These are phyloP conservation scores for Orchesella flavescens DNA, from an alignment of 2,888 invertebrate species.

Conservation along the genomic window DNA sequence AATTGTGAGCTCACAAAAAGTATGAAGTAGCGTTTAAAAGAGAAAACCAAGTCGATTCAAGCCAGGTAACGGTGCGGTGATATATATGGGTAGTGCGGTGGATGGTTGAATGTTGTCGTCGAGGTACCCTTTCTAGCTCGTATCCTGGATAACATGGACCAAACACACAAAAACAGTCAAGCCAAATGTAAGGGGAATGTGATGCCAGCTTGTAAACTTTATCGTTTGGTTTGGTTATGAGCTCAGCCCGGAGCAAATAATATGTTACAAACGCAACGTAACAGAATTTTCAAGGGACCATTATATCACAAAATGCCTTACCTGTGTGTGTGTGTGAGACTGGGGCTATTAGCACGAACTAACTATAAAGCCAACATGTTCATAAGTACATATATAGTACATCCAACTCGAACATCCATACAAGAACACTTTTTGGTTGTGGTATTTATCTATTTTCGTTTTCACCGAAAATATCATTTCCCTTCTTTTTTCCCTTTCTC, in stretches of 20 bases:
- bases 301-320: slow-evolving; percentile 1
- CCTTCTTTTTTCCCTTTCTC: background rate
- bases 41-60: background rate
- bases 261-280: slow-evolving; percentile 22
- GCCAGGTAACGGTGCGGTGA: background rate
- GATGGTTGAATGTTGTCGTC: background rate
- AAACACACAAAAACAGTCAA: background rate
- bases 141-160: too few relatives aligned
- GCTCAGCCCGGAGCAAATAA: slow-evolving; percentile 20
- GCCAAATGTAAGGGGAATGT: background rate
- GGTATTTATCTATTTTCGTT: background rate
- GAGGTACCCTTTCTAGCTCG: background rate
- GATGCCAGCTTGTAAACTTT: slow-evolving; percentile 29
- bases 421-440: background rate
- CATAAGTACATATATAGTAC: slow-evolving; percentile 12
- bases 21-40: background rate
- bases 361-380: background rate
- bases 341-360: background rate
- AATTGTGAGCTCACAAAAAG: background rate
- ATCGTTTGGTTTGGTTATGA: slow-evolving; percentile 19
- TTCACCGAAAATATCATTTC: slow-evolving; percentile 1
- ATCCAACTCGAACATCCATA: background rate
- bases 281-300: slow-evolving; percentile 31
- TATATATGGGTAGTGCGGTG: background rate
- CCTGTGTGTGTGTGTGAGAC: slow-evolving; percentile 1